Percentiles rank a stretch among this genome's conserved stretches.
These are phyloP conservation scores for Ommatoiulus sabulosus DNA, from an alignment of 2,888 invertebrate species.

Conservation along the genomic window DNA sequence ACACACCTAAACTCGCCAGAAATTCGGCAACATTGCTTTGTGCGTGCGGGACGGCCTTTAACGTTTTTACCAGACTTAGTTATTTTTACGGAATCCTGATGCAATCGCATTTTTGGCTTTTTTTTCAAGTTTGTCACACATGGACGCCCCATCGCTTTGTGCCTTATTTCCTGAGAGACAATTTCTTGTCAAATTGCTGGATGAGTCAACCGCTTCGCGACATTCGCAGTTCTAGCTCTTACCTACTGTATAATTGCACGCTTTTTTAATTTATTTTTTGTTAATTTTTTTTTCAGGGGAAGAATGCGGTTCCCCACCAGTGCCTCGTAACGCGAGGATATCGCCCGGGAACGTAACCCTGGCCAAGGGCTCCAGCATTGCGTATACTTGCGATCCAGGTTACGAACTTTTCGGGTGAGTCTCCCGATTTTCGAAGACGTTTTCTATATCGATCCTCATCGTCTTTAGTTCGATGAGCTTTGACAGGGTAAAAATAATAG, in stretches of 20 bases:
- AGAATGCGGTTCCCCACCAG: slow-evolving; percentile 54
- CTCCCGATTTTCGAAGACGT: background rate
- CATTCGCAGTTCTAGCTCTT: slow-evolving; percentile 20
- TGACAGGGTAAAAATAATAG: too few relatives aligned
- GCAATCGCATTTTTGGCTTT: background rate
- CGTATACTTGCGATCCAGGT: slow-evolving; percentile 52
- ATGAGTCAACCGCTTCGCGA: background rate
- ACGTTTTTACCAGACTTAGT: background rate
- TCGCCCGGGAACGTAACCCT: background rate
- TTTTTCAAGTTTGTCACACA: background rate
- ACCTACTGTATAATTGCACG: background rate
- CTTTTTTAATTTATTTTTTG: background rate
- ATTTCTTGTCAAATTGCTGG: background rate
- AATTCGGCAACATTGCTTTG: too few relatives aligned
- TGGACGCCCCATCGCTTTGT: background rate
- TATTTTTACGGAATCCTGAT: background rate
- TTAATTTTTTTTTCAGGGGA: slow-evolving; percentile 37
- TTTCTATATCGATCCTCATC: background rate
- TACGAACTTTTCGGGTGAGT: slow-evolving; percentile 55
- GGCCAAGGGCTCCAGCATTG: slow-evolving; percentile 31
- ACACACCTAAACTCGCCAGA: too few relatives aligned
- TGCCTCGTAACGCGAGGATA: slow-evolving; percentile 55
- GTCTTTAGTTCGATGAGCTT: too few relatives aligned
- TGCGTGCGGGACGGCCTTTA: too few relatives aligned
- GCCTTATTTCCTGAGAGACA: slow-evolving; percentile 12